Evolutionary conservation across 2,797 vertebrate genomes (phyloP), one percentile per base, ranked within the genome.

Genomic region (Xerus rutilus): DNA sequence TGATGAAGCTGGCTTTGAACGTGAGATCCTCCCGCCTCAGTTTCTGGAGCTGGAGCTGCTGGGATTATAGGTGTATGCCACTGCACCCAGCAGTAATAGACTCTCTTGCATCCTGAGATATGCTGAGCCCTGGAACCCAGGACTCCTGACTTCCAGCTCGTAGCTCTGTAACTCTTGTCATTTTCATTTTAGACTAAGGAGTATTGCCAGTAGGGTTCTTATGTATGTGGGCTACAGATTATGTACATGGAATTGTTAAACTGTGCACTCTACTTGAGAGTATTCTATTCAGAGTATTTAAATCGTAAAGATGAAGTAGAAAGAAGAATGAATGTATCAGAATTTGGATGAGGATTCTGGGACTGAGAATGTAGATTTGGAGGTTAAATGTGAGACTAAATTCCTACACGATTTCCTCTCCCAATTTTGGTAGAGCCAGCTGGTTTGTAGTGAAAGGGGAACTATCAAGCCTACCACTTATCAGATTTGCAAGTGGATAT

Each of bases 231-330:
- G 69, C n/a, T 93, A 18, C 72, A 84, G 47, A 54, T 73, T 43
- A 76, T 93, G 18, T 78, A 12, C 6, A 21, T 89, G 47, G 47
- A 86, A 84, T 91, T 94, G 52, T 52, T 94, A 32, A 96, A 21
- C 65, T 57, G 7, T 77, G 21, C 0, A 8, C 11, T 32, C n/a
- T 13, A 30, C 15, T 52, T 78, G 90, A 59, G 78, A 59, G 78
- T 91, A 93, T 39, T 39, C 39, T 39, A 78, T 87, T 88, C 73
- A 74, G 73, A 39, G 43, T 77, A 86, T 95, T 94, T 94, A 43
- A 85, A n/a, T 87, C 79, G 45, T 93, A 62, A 91, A 94, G 70
- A 79, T n/a, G 72, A 49, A 84, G 32, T 28, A 81, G 43, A 77
- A 89, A 67, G 79, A 84, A 87, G 20, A 87, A 67, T 88, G 73